Base-by-base conservation (phyloP, 2,888 invertebrate genomes). In the Lasius fuliginosus region DNA sequence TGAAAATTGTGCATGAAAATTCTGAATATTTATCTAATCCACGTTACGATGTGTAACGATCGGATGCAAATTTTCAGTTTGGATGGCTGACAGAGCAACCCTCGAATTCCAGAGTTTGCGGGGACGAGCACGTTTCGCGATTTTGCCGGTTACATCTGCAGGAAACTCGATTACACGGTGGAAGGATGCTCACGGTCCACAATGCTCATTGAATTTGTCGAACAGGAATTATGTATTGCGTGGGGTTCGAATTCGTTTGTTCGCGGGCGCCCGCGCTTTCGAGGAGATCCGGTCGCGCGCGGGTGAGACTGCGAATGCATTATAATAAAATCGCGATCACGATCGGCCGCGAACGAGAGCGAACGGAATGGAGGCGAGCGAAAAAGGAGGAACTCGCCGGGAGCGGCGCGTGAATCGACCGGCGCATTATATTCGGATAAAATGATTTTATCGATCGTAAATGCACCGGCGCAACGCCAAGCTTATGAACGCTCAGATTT, bases 121-220 rank as follows among this genome's bases (percentile, higher is more conserved):
- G 27, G 67, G 79, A 76, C 77, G 86, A 75, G 62, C 53, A 69
- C 49, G 46, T 74, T 40, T 49, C 83, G 76, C 87, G 89, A 88
- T 84, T 91, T 89, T 85, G 71, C 79, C 84, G 73, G 84, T 86
- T 75, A 77, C 77, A 81, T 83, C 83, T 82, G 64, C 89, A 89
- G 92, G 92, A 91, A 91, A 90, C 87, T 75, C 87, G 92, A 91
- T 92, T 92, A 92, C 90, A 91, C 90, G 88, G 73, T 88, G 86
- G 88, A 85, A 92, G 88, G 90, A 91, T 88, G 87, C 87, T 86
- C 85, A 84, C 87, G 87, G 76, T 86, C 87, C 85, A 87, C 86
- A 89, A 90, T 92, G 89, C 88, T 92, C 92, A 92, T 92, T 92
- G 91, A 92, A 92, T 92, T 91, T 90, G 92, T 92, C 92, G 89